Evolutionary conservation across 2,797 vertebrate genomes (phyloP).

Genomic region (Pantherophis alleghaniensis): DNA sequence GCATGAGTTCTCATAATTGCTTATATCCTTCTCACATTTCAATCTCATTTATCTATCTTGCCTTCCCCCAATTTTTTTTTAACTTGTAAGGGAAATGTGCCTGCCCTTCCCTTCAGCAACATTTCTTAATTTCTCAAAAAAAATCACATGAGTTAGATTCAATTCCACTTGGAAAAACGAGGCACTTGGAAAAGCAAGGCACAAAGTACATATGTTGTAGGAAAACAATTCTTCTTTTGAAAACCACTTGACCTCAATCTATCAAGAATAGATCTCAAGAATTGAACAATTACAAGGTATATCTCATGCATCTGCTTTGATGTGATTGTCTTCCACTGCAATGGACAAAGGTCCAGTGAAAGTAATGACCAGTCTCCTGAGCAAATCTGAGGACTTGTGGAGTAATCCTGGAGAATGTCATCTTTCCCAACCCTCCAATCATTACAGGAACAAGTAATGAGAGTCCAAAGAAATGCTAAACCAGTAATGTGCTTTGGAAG

Average conservation of each 20-base stretch:
- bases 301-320: background rate
- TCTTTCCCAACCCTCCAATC: background rate
- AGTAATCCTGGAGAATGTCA: background rate
- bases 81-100: constrained; percentile 18
- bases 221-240: background rate
- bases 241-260: background rate
- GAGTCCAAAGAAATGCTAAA: background rate
- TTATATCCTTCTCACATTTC: constrained; percentile 3
- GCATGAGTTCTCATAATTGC: background rate
- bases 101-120: constrained; percentile 1
- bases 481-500: background rate
- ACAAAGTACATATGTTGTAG: background rate
- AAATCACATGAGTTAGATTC: background rate
- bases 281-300: background rate
- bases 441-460: background rate
- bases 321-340: background rate
- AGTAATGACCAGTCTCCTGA: background rate
- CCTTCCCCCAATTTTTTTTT: background rate
- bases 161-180: background rate
- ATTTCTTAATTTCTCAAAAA: constrained; percentile 17
- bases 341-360: background rate
- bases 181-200: background rate
- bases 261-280: background rate
- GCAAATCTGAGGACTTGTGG: background rate
- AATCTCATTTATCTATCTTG: background rate